phyloP scores from a whole-genome alignment of 2,113 vertebrate genomes.

The Saiga tatarica region DNA sequence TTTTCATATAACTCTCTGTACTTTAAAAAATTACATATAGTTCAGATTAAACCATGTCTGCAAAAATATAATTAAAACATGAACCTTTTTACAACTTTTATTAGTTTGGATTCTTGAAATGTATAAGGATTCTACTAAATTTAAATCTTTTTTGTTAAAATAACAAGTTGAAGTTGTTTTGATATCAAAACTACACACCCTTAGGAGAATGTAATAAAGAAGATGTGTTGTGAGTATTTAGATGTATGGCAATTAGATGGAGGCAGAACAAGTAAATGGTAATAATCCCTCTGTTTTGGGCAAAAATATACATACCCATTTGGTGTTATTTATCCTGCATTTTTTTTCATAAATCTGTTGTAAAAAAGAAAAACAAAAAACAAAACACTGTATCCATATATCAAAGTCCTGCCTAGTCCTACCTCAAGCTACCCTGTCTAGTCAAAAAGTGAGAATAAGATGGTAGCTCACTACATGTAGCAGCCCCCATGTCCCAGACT shows the following conservation, averaged over 20 bases:
- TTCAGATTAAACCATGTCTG: background rate
- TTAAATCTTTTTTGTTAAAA: background rate
- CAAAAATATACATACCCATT: background rate
- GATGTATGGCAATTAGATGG: background rate
- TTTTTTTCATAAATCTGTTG: background rate
- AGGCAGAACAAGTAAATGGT: background rate
- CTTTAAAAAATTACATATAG: background rate
- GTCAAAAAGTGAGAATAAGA: background rate
- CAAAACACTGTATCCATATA: background rate
- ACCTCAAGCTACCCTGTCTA: background rate
- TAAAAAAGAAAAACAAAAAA: background rate
- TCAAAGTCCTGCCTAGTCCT: background rate
- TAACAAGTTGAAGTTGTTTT: background rate
- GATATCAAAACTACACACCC: background rate
- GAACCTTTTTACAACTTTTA: background rate
- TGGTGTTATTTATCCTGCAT: background rate
- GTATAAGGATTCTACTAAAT: background rate
- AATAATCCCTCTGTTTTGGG: background rate
- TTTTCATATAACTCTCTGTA: background rate
- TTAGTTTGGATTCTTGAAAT: background rate
- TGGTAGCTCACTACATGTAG: background rate
- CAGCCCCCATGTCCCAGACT: background rate
- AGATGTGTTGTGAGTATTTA: background rate
- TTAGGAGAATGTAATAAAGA: background rate
- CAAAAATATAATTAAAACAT: slow-evolving; percentile 2